Conservation (phyloP, 2,113 vertebrate species). For the Corythoichthys intestinalis region DNA sequence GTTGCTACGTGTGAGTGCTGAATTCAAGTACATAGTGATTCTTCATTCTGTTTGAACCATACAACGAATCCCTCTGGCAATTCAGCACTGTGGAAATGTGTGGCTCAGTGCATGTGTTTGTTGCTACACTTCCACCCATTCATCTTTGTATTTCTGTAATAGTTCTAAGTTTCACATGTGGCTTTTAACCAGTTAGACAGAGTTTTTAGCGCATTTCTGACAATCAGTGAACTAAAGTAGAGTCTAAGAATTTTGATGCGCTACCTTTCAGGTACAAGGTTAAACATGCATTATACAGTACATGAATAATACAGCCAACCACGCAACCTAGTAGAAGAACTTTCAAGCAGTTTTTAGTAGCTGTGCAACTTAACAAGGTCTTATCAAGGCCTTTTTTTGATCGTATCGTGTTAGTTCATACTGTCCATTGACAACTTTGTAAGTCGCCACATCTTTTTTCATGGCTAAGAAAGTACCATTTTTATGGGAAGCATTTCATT, state of each 20-base stretch:
- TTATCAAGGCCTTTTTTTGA: no score
- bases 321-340: background rate
- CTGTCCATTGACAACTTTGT: no score
- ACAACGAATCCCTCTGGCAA: constrained; percentile 52
- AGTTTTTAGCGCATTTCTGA: constrained; percentile 7
- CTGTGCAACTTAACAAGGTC: background rate
- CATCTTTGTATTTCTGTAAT: constrained; percentile 39
- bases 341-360: background rate
- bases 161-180: constrained; percentile 19
- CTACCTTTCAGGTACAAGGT: constrained; percentile 3
- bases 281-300: constrained; percentile 7
- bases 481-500: no score
- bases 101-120: constrained; percentile 10
- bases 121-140: background rate
- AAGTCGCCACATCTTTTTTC: no score
- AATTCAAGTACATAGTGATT: constrained; percentile 44
- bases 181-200: constrained; percentile 12
- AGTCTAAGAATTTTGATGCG: constrained; percentile 6
- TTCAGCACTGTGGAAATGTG: constrained; percentile 24
- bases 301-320: background rate
- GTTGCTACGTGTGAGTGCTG: constrained; percentile 11
- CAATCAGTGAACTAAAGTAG: background rate
- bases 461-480: no score
- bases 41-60: constrained; percentile 70
- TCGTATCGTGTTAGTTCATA: no score